phyloP scores from a whole-genome alignment of 2,888 invertebrate species.

The Hydraecia micacea region DNA sequence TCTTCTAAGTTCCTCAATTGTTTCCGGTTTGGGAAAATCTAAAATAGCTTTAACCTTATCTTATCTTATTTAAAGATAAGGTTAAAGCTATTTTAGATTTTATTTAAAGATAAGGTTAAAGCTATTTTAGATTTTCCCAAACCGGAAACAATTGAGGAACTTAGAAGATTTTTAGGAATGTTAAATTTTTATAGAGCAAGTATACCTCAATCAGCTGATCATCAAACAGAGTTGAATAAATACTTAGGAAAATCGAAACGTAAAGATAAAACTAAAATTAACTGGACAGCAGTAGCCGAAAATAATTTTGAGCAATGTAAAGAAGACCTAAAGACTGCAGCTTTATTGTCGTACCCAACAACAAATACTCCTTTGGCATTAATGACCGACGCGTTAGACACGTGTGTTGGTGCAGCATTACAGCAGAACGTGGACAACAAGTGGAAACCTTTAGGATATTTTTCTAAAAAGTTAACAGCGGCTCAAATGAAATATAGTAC shows the following conservation, averaged over 20 bases:
- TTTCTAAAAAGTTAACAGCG: constrained; percentile 9
- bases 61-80: no score
- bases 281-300: neutral
- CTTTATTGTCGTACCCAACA: neutral
- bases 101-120: constrained; percentile 8
- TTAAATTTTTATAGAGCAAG: constrained; percentile 9
- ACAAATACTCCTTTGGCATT: neutral
- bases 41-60: no score
- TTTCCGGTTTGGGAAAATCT: no score
- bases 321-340: constrained; percentile 3
- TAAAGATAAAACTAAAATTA: constrained; percentile 9
- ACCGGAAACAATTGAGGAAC: constrained; percentile 2
- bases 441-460: constrained; percentile 14
- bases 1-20: no score
- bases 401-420: constrained; percentile 3
- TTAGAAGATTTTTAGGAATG: constrained; percentile 14
- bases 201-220: neutral
- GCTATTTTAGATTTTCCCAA: constrained; percentile 10
- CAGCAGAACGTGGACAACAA: neutral
- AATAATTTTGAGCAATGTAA: constrained; percentile 9
- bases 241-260: neutral
- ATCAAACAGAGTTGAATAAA: neutral
- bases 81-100: no score
- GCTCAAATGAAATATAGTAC: no score
- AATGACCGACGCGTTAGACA: constrained; percentile 23